phyloP scores from a whole-genome alignment of 2,888 invertebrate genomes.

The Aleiodes testaceus region DNA sequence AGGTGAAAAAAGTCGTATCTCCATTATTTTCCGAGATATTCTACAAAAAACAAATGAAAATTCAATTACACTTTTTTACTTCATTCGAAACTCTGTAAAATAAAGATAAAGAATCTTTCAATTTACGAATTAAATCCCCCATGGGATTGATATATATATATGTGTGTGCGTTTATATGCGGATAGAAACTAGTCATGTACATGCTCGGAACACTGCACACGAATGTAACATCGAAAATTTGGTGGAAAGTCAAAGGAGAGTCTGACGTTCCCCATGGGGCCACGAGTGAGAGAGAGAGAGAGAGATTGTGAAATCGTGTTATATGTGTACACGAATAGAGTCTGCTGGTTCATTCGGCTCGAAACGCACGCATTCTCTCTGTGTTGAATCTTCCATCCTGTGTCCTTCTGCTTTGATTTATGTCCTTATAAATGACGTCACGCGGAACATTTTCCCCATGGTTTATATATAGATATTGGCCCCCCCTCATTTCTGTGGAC shows the following conservation, averaged over 20 bases:
- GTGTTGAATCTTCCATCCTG: slow-evolving; percentile 47
- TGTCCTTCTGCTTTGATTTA: slow-evolving; percentile 69
- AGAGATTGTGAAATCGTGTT: neutral
- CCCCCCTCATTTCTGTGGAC: slow-evolving; percentile 61
- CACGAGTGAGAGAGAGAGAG: slow-evolving; percentile 40
- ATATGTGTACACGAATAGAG: slow-evolving; percentile 39
- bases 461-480: slow-evolving; percentile 39
- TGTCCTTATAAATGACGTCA: slow-evolving; percentile 73
- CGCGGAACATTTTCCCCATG: slow-evolving; percentile 59
- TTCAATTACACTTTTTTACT: too few relatives aligned
- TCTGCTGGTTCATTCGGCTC: slow-evolving; percentile 49
- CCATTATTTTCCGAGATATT: too few relatives aligned
- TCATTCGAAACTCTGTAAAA: too few relatives aligned
- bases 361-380: slow-evolving; percentile 41
- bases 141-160: neutral
- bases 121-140: slow-evolving; percentile 29
- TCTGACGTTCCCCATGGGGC: slow-evolving; percentile 34
- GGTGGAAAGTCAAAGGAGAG: slow-evolving; percentile 48
- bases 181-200: slow-evolving; percentile 33
- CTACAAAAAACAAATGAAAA: neutral
- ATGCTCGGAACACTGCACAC: slow-evolving; percentile 45
- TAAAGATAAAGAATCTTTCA: too few relatives aligned
- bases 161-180: slow-evolving; percentile 17
- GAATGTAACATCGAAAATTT: slow-evolving; percentile 41
- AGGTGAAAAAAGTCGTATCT: too few relatives aligned